Base-by-base conservation (phyloP, 1,140 invertebrate genomes). In the Leptopilina clavipes region DNA sequence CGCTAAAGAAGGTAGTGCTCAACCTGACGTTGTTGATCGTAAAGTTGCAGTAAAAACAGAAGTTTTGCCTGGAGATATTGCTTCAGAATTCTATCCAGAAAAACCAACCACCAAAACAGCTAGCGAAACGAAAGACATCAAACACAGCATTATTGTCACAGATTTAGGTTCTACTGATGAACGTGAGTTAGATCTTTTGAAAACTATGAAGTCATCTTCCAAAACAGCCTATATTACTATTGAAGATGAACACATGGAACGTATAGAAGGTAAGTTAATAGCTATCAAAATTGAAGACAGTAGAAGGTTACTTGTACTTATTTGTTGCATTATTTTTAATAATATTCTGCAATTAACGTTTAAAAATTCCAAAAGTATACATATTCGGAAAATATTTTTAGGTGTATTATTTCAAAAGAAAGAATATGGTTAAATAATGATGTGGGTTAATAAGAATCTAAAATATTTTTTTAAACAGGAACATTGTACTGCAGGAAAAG, bases 71-170 rank as follows among this genome's bases (percentile, higher is more conserved):
- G 87, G 89, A 78, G 84, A 82, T 52, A 59, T 78, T 19, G 76
- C 84, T 31, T 83, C 82, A 22, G 87, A 88, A 73, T 88, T 92
- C 70, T 80, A 85, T 37, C 71, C 87, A 2, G 74, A 82, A 18
- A 84, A 79, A 72, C 89, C 86, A 43, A 78, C 72, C 43, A 76
- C 80, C 54, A 87, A 85, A 79, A 83, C 74, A n/a, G 89, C 90
- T 11, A 87, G 84, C 76, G 76, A 81, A 82, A 76, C 90, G 10
- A 82, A 89, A 70, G 85, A 89, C 40, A 85, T 90, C 71, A 85
- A 90, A 71, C 90, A 91, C 79, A 89, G 92, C 73, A 72, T 93
- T 43, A 89, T 92, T 14, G 86, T 93, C 52, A 92, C 90, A 75
- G 90, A 92, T 81, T 84, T 90, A 75, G 85, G 83, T 81, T 84